A percentile compares a stretch with the other conserved stretches of the same genome.
phyloP scores from a whole-genome alignment of 2,113 vertebrate species.

The Enhydra lutris region DNA sequence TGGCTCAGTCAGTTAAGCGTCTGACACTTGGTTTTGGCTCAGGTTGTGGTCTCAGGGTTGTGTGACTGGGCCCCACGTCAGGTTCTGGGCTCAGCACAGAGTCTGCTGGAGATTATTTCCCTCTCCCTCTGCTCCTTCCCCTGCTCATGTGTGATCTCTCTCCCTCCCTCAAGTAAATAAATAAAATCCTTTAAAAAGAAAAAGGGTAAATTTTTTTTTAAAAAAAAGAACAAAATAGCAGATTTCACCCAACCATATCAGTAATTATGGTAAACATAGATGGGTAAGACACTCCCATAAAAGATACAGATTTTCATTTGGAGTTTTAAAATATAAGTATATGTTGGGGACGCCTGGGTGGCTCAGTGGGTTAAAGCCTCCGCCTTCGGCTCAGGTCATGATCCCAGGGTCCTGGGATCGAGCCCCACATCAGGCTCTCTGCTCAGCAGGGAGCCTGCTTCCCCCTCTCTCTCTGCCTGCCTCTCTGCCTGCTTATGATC shows the following conservation, averaged over 20 bases:
- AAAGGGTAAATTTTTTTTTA: not conserved
- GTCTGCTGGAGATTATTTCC: not conserved
- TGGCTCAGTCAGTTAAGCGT: not conserved
- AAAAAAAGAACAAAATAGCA: not conserved
- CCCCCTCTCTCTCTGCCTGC: no score
- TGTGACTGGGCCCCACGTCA: not conserved
- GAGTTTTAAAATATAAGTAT: not conserved
- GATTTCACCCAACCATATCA: not conserved
- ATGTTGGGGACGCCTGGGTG: not conserved
- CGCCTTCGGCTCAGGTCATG: no score
- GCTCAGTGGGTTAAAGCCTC: no score
- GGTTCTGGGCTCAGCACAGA: not conserved
- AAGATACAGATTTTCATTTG: not conserved
- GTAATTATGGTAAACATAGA: not conserved
- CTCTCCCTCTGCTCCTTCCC: not conserved
- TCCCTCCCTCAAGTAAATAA: not conserved
- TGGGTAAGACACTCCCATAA: not conserved
- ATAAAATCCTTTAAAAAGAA: not conserved
- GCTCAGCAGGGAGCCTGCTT: no score
- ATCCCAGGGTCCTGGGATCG: no score
- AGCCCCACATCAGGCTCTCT: no score
- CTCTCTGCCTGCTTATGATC: no score
- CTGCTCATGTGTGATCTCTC: not conserved
- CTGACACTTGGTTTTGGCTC: not conserved
- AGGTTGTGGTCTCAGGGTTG: not conserved